Evolutionary conservation across 2,113 vertebrate species (phyloP).

Genomic region (Microtus oregoni): DNA sequence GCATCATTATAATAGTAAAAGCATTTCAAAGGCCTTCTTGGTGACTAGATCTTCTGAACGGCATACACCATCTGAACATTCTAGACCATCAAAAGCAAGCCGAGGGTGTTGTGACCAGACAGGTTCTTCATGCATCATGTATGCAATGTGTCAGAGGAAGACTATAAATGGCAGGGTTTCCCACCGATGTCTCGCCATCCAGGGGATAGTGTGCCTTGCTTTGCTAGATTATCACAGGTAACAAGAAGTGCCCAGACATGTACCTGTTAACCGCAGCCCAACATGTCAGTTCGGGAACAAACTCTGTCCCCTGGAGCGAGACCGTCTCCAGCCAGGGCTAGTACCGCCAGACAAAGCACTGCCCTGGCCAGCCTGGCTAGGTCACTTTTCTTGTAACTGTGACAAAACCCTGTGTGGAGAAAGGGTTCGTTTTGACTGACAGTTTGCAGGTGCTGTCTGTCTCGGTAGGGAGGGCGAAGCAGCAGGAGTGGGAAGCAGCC

Average conservation of each 20-base stretch:
- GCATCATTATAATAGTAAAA: conserved; percentile 43
- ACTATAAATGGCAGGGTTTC: background rate
- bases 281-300: background rate
- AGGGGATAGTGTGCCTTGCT: background rate
- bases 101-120: background rate
- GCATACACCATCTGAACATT: background rate
- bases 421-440: background rate
- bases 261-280: background rate
- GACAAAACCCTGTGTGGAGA: background rate
- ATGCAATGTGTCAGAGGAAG: background rate
- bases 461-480: background rate
- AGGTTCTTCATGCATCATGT: background rate
- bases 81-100: conserved; percentile 59
- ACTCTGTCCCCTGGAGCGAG: background rate
- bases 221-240: background rate
- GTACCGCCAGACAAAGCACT: background rate
- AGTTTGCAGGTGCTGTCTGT: too few relatives aligned
- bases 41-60: conserved; percentile 37
- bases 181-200: background rate
- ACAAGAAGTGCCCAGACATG: background rate
- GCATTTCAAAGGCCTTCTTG: conserved; percentile 39
- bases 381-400: background rate
- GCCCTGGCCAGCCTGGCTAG: background rate
- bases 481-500: too few relatives aligned
- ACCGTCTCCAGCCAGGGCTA: background rate